These are phyloP conservation scores for Amblyopsis rosae DNA, from an alignment of 2,113 vertebrate species.

Conservation along the genomic window DNA sequence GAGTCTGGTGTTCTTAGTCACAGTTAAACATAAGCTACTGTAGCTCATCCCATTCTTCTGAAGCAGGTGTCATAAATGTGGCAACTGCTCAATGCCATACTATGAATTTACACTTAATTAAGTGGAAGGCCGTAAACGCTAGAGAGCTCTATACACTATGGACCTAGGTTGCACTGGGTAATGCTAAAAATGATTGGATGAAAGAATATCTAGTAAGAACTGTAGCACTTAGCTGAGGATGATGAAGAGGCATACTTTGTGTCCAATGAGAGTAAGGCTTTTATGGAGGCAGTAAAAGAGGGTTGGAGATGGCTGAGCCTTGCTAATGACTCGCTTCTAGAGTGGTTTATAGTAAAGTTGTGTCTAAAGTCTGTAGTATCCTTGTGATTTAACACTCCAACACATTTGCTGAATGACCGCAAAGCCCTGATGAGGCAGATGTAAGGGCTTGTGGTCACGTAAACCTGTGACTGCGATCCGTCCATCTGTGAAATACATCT, in stretches of 20 bases:
- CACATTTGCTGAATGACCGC: neutral
- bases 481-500: slow-evolving; percentile 29
- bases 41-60: neutral
- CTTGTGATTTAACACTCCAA: neutral
- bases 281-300: slow-evolving; percentile 65
- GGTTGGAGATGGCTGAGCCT: slow-evolving; percentile 34
- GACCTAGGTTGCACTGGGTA: neutral
- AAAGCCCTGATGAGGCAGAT: neutral
- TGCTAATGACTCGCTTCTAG: slow-evolving; percentile 58
- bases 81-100: slow-evolving; percentile 6
- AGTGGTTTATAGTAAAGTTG: neutral
- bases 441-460: neutral
- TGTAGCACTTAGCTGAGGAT: slow-evolving; percentile 31
- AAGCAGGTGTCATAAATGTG: neutral
- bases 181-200: slow-evolving; percentile 28
- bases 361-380: neutral
- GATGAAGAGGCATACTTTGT: slow-evolving; percentile 39
- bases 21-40: too few species aligned
- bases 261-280: slow-evolving; percentile 39
- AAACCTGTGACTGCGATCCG: slow-evolving; percentile 2
- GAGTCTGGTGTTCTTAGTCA: neutral
- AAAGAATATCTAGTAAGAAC: slow-evolving; percentile 39
- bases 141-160: neutral
- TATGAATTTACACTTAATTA: slow-evolving; percentile 45
- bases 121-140: slow-evolving; percentile 1